Percentiles rank a stretch among this genome's conserved stretches.
These are phyloP conservation scores for Oenanthe oenanthe DNA, from an alignment of 2,113 vertebrate genomes.

Conservation along the genomic window DNA sequence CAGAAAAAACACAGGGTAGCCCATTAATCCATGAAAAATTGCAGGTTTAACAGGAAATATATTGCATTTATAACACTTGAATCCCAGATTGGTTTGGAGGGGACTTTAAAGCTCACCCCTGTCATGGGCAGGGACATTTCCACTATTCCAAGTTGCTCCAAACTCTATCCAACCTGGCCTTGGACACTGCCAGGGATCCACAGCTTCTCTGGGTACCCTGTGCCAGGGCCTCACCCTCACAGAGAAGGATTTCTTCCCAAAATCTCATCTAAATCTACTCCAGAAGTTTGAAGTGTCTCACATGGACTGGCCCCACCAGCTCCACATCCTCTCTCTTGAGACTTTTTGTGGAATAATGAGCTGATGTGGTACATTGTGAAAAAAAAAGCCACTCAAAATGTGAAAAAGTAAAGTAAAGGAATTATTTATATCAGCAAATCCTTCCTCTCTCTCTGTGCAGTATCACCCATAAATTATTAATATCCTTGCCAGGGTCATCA, in stretches of 20 bases:
- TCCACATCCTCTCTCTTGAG: not conserved
- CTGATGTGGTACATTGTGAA: not conserved
- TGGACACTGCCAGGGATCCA: not conserved
- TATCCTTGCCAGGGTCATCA: not conserved
- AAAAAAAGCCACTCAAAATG: not conserved
- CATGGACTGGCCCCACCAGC: not conserved
- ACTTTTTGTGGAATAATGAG: not conserved
- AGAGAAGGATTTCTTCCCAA: not conserved
- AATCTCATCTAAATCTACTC: not conserved
- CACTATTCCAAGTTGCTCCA: rapidly evolving
- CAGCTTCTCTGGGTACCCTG: not conserved
- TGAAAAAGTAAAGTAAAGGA: not conserved
- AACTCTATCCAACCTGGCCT: rapidly evolving
- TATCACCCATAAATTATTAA: not conserved
- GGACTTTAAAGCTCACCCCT: not conserved
- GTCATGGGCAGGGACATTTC: not conserved
- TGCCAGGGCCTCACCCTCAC: not conserved
- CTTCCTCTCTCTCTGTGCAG: not conserved
- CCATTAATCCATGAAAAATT: not conserved
- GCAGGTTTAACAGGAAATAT: not conserved
- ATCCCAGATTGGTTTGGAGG: too few relatives aligned
- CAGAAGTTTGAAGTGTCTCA: not conserved
- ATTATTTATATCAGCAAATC: not conserved
- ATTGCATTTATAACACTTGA: not conserved
- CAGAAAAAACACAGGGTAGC: not conserved